Evolutionary conservation across 1,140 invertebrate species (phyloP).

Genomic region (Dreissena rostriformis): DNA sequence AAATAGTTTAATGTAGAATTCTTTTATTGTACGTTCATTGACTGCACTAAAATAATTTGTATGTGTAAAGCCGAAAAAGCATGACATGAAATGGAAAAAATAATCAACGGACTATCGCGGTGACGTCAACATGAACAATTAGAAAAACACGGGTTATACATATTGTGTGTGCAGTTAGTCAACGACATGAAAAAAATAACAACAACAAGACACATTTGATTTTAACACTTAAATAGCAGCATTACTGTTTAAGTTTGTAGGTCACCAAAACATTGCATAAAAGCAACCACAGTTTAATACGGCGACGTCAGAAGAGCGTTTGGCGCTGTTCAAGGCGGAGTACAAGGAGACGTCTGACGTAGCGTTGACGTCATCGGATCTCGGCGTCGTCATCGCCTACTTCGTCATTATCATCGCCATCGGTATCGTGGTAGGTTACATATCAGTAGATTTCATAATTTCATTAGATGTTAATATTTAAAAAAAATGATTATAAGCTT

Average conservation of each 20-base stretch:
- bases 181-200: not conserved
- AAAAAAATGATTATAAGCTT: too few species aligned
- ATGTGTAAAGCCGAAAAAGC: not conserved
- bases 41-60: too few species aligned
- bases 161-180: not conserved
- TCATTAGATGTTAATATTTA: too few species aligned
- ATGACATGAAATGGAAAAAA: not conserved
- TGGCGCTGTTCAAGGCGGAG: slow-evolving; percentile 52
- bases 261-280: not conserved
- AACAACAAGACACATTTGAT: not conserved
- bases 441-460: too few species aligned
- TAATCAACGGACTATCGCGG: not conserved
- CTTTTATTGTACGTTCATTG: too few species aligned
- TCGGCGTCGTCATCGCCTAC: slow-evolving; percentile 77
- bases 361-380: slow-evolving; percentile 64
- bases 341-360: slow-evolving; percentile 26
- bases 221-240: not conserved
- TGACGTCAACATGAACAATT: not conserved
- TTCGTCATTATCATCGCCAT: slow-evolving; percentile 76
- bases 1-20: too few species aligned
- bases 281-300: not conserved
- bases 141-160: not conserved
- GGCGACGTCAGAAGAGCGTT: slow-evolving; percentile 29
- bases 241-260: not conserved
- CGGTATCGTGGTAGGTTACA: slow-evolving; percentile 76